Conservation (phyloP, 2,888 invertebrate species). For the Ametastegia equiseti region DNA sequence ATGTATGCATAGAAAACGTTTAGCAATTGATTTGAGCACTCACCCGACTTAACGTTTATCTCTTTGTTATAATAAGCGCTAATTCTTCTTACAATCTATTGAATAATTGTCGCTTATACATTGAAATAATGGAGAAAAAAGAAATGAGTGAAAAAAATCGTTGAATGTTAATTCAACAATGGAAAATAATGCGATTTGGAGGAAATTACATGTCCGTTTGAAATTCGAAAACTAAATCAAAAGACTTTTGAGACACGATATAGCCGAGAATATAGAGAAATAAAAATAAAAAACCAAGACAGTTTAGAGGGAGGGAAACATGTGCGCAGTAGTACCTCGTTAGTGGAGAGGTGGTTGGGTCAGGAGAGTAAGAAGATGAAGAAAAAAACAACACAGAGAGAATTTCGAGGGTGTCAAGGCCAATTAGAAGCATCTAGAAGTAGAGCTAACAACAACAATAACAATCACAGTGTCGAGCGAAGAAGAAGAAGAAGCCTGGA, state of each 20-base stretch:
- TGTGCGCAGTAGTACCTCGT: constrained; percentile 13
- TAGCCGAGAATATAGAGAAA: not conserved
- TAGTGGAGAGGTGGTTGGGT: constrained; percentile 13
- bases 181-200: no score
- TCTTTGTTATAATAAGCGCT: no score
- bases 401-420: constrained; percentile 30
- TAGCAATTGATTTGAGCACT: constrained; percentile 33
- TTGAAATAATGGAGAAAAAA: no score
- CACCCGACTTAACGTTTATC: not conserved
- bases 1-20: not conserved
- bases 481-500: not conserved
- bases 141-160: no score
- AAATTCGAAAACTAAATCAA: no score
- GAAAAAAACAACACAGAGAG: no score
- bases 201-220: no score
- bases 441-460: not conserved
- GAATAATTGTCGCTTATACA: no score
- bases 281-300: not conserved
- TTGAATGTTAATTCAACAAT: no score
- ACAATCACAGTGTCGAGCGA: not conserved
- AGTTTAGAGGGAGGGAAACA: not conserved
- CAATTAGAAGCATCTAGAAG: constrained; percentile 43
- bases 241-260: not conserved
- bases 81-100: no score
- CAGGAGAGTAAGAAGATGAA: no score